A percentile compares a stretch with the other conserved stretches of the same genome.
Conservation (phyloP, 1,140 invertebrate genomes). For the Polypedilum pembai region DNA sequence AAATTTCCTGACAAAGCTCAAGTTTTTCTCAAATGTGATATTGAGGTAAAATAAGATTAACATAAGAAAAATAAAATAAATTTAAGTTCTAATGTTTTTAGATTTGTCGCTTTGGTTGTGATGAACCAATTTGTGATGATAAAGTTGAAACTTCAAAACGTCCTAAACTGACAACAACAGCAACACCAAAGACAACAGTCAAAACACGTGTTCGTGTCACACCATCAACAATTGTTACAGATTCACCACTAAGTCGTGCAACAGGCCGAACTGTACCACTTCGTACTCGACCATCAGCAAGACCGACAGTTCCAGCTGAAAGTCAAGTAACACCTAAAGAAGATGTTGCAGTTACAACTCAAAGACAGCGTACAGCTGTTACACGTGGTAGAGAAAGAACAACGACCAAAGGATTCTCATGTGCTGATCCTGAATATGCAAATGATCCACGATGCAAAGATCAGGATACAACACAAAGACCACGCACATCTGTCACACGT, state of each 20-base stretch:
- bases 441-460: neutral
- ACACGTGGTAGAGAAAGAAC: neutral
- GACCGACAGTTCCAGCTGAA: neutral
- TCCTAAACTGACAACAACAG: conserved; percentile 28
- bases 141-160: conserved; percentile 30
- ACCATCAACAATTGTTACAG: neutral
- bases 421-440: neutral
- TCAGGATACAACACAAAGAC: no score
- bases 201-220: neutral
- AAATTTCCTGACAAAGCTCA: conserved; percentile 64
- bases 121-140: conserved; percentile 33
- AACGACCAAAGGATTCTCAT: neutral
- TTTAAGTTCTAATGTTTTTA: conserved; percentile 32
- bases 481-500: no score
- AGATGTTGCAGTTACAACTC: neutral
- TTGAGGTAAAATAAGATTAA: conserved; percentile 49
- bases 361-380: conserved; percentile 32
- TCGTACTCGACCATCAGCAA: neutral
- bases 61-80: neutral
- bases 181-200: neutral
- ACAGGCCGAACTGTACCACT: neutral
- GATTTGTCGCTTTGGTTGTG: conserved; percentile 42
- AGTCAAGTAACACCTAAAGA: neutral
- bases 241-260: neutral
- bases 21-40: conserved; percentile 66